These are phyloP conservation scores for Papilio gigon DNA, from an alignment of 2,888 invertebrate species.

Conservation along the genomic window DNA sequence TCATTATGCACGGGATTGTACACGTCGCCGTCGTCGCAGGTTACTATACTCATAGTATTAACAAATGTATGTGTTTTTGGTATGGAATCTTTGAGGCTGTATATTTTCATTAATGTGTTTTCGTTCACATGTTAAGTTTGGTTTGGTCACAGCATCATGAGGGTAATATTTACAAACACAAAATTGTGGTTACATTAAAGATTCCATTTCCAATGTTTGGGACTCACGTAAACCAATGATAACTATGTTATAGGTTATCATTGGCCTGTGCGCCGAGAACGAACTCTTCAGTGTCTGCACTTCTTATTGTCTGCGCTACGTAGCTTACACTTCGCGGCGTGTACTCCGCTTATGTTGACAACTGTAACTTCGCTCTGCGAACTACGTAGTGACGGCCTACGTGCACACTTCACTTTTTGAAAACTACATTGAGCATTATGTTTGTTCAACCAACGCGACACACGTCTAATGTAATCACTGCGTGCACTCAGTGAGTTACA, in stretches of 20 bases:
- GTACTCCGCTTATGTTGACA: slow-evolving; percentile 77
- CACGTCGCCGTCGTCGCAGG: slow-evolving; percentile 86
- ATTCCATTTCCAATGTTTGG: slow-evolving; percentile 69
- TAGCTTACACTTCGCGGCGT: slow-evolving; percentile 80
- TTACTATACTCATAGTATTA: slow-evolving; percentile 49
- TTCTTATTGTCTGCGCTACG: slow-evolving; percentile 82
- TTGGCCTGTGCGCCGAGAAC: slow-evolving; percentile 83
- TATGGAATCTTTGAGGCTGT: slow-evolving; percentile 63
- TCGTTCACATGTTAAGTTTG: slow-evolving; percentile 1
- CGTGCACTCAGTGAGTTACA: slow-evolving; percentile 82
- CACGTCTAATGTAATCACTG: slow-evolving; percentile 80
- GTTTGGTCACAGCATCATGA: background rate
- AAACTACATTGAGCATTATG: slow-evolving; percentile 76
- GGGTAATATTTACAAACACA: slow-evolving; percentile 19
- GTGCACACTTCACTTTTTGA: slow-evolving; percentile 76
- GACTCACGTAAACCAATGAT: slow-evolving; percentile 80
- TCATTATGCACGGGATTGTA: slow-evolving; percentile 96
- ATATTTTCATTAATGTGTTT: slow-evolving; percentile 24
- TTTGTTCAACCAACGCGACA: slow-evolving; percentile 75
- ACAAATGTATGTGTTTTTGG: slow-evolving; percentile 49
- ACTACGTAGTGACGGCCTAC: slow-evolving; percentile 79
- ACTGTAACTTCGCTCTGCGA: slow-evolving; percentile 78
- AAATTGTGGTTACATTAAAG: slow-evolving; percentile 51
- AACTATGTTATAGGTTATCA: slow-evolving; percentile 83
- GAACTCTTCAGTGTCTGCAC: slow-evolving; percentile 82